Evolutionary conservation across 2,113 vertebrate species (phyloP).

Genomic region (Oplegnathus fasciatus): DNA sequence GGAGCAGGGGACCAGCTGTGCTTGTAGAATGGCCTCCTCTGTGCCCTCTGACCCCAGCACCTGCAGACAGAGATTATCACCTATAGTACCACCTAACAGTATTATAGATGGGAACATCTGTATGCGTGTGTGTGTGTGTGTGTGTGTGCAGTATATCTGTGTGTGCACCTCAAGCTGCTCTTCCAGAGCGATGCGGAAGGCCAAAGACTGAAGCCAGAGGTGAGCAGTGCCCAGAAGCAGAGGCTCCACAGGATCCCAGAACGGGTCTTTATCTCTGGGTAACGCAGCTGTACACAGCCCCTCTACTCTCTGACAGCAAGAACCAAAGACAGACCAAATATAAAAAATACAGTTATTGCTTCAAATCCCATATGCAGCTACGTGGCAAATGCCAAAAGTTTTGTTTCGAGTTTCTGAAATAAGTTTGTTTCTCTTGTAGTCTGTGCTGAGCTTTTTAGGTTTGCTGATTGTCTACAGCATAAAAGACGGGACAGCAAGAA

Average conservation of each 20-base stretch:
- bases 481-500: not conserved
- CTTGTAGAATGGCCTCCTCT: slow-evolving; percentile 87
- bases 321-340: not conserved
- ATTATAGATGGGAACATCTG: too few relatives aligned
- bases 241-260: slow-evolving; percentile 91
- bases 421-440: not conserved
- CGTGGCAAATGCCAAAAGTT: not conserved
- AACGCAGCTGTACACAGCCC: slow-evolving; percentile 33
- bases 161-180: slow-evolving; percentile 86
- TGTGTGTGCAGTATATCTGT: not conserved
- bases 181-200: slow-evolving; percentile 87
- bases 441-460: not conserved
- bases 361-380: not conserved
- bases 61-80: slow-evolving; percentile 45
- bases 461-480: not conserved
- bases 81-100: not conserved
- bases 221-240: slow-evolving; percentile 90
- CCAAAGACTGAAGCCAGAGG: slow-evolving; percentile 91
- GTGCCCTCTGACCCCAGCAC: slow-evolving; percentile 89
- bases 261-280: slow-evolving; percentile 86
- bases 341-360: not conserved
- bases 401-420: not conserved
- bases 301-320: slow-evolving; percentile 51
- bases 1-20: slow-evolving; percentile 85
- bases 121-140: not conserved